Conservation (phyloP, 1,140 invertebrate genomes). For the Drosophila littoralis region DNA sequence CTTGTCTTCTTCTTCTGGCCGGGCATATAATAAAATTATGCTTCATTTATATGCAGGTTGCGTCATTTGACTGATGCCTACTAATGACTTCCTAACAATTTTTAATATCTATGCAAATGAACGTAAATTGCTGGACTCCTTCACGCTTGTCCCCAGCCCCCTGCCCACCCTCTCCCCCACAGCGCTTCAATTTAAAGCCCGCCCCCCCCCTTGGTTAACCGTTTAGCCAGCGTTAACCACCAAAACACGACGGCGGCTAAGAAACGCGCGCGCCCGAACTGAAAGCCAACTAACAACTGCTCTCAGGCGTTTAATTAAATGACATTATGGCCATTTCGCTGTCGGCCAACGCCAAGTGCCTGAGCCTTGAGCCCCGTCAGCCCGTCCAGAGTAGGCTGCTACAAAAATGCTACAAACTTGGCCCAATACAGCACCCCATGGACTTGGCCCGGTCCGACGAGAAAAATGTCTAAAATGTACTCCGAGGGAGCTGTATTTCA, state of each 20-base stretch:
- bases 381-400: constrained; percentile 60
- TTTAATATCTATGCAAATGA: constrained; percentile 83
- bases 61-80: constrained; percentile 82
- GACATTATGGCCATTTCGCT: constrained; percentile 72
- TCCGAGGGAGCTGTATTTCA: constrained; percentile 74
- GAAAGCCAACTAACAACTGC: constrained; percentile 55
- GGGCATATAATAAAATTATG: constrained; percentile 79
- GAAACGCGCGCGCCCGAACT: constrained; percentile 8
- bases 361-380: constrained; percentile 6
- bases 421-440: constrained; percentile 36
- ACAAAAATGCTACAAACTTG: constrained; percentile 52
- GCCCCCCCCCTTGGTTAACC: constrained; percentile 65
- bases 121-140: constrained; percentile 78
- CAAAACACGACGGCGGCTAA: constrained; percentile 33
- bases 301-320: constrained; percentile 82
- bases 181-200: background rate
- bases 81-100: constrained; percentile 83
- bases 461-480: constrained; percentile 50
- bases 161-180: background rate
- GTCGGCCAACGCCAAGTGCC: constrained; percentile 29
- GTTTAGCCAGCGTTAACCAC: constrained; percentile 71
- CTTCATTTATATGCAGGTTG: constrained; percentile 82
- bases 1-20: constrained; percentile 21
- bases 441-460: constrained; percentile 10
- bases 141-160: constrained; percentile 24